Percentiles rank a stretch among this genome's conserved stretches.
These are phyloP conservation scores for Plutella xylostella DNA, from an alignment of 2,888 invertebrate genomes.

Conservation along the genomic window DNA sequence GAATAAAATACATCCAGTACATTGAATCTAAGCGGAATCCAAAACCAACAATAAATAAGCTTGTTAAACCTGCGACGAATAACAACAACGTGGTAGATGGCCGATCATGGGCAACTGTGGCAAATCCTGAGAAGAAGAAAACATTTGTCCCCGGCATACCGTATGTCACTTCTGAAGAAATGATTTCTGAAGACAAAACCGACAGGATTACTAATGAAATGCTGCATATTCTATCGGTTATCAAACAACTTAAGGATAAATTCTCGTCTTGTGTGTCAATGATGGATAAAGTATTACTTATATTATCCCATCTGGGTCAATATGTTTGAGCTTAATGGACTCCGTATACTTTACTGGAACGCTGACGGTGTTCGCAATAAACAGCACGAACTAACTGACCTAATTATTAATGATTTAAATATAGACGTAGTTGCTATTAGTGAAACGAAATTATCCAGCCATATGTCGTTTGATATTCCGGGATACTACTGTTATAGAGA, in stretches of 20 bases:
- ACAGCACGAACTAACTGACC: neutral
- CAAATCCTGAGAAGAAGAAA: neutral
- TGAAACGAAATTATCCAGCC: neutral
- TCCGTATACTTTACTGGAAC: neutral
- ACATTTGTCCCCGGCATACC: neutral
- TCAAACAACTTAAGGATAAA: too few relatives aligned
- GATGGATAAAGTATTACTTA: too few relatives aligned
- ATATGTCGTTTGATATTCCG: neutral
- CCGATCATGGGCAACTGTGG: neutral
- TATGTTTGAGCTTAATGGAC: too few relatives aligned
- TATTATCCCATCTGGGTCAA: too few relatives aligned
- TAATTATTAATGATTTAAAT: neutral
- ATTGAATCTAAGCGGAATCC: neutral
- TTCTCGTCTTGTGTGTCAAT: too few relatives aligned
- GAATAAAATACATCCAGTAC: neutral
- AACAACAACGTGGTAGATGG: neutral
- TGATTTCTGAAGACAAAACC: neutral
- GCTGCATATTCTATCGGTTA: too few relatives aligned
- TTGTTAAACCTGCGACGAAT: neutral
- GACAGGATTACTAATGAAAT: neutral
- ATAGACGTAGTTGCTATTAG: neutral
- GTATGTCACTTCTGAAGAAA: neutral
- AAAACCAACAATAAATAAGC: neutral
- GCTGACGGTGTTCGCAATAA: neutral
- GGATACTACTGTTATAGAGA: neutral